Evolutionary conservation across 2,888 invertebrate genomes (phyloP), one percentile per base, ranked within the genome.

Genomic region (Falcaria lacertinaria): DNA sequence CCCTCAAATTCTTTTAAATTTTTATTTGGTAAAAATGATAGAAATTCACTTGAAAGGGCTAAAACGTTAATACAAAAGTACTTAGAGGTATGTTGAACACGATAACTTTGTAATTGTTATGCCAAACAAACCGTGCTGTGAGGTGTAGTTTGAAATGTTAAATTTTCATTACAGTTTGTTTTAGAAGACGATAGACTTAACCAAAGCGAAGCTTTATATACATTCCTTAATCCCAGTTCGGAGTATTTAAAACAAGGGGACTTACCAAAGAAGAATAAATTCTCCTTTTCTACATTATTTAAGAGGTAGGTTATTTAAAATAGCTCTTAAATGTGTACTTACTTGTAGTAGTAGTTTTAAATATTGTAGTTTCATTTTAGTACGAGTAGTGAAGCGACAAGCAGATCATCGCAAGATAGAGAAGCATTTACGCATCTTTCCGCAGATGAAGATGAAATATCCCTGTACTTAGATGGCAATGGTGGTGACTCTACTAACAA

Each of bases 181-280:
- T 89, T 97, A 75, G 95, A 95, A 84, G 96, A 97, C 69, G 97
- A 97, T 51, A 91, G 94, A 60, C 87, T 97, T 56, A 95, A 95
- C 77, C 95, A 96, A 85, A 95, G 96, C 72, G 97, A 97, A 85
- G 95, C 96, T 41, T 91, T 97, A 54, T 97, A 97, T 72, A 93
- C 95, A 48, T 97, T 97, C 83, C 90, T 97, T n/a, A 96, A 96
- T 74, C 97, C 97, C 2, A 96, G 96, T 75, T 96, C 97, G 0
- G 96, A 97, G 71, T 96, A 96, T 80, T 89, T 97, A 53, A 96
- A 96, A 76, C 94, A 94, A 43, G 90, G 93, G 34, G 93, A 94
- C 34, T 92, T 94, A 60, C 95, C 95, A 49, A 96, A 96, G 83
- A 97, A 96, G 79, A 93, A 94, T 7, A 94, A 95, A 68, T 97